Conservation (phyloP, 2,113 vertebrate species). For the Gymnarchus niloticus region DNA sequence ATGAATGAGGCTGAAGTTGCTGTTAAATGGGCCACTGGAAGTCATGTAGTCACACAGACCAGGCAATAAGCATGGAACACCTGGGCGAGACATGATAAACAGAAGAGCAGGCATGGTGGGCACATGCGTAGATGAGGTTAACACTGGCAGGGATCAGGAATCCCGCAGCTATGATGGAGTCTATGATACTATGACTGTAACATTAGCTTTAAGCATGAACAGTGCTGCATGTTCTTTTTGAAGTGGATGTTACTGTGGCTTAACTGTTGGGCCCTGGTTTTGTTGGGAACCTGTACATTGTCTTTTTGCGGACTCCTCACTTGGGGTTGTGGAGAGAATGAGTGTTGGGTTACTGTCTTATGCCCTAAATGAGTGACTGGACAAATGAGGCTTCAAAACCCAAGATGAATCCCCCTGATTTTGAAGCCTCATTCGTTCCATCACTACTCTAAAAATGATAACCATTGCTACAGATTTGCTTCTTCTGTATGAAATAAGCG, state of each 20-base stretch:
- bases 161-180: too few species aligned
- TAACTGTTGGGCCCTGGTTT: background rate
- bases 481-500: background rate
- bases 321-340: too few species aligned
- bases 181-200: background rate
- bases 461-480: background rate
- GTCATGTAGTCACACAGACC: background rate
- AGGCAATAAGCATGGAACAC: background rate
- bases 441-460: background rate
- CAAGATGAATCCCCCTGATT: too few species aligned
- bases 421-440: too few species aligned
- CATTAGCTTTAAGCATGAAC: background rate
- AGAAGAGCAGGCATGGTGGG: background rate
- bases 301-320: too few species aligned
- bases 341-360: too few species aligned
- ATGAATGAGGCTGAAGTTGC: too few species aligned
- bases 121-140: background rate
- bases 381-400: too few species aligned
- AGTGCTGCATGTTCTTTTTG: background rate
- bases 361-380: too few species aligned
- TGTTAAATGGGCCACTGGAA: too few species aligned
- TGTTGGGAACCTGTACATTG: too few species aligned
- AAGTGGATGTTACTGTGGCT: background rate
- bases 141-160: background rate
- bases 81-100: background rate